These are phyloP conservation scores for Cerceris ruficornis DNA, from an alignment of 2,888 invertebrate species.

Conservation along the genomic window DNA sequence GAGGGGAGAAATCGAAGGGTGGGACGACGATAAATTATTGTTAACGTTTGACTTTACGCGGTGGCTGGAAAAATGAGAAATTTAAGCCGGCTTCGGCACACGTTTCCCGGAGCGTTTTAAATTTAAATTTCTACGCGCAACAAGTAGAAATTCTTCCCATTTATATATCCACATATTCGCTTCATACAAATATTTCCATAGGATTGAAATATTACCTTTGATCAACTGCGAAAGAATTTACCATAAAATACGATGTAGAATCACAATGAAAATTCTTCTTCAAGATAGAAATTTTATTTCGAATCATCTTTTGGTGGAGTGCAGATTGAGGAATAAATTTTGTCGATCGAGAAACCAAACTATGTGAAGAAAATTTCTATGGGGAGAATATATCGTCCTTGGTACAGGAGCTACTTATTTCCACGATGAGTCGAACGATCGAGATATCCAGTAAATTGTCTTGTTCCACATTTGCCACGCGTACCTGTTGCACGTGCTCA, in stretches of 20 bases:
- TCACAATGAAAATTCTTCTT: no score
- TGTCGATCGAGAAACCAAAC: no score
- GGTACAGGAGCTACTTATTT: no score
- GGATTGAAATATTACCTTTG: no score
- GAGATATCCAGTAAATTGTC: background rate
- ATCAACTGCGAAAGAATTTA: no score
- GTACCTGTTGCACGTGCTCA: conserved; percentile 9
- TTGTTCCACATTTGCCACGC: background rate
- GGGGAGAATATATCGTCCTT: no score
- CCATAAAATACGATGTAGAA: no score
- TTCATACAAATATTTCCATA: no score
- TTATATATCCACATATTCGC: background rate
- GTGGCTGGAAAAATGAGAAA: background rate
- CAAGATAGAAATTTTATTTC: no score
- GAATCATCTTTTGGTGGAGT: no score
- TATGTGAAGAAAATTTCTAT: no score
- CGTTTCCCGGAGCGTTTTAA: background rate
- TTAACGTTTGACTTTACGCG: background rate
- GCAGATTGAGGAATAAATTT: no score
- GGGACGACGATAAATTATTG: background rate
- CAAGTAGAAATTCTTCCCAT: background rate
- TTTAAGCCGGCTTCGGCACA: background rate
- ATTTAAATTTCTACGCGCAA: background rate
- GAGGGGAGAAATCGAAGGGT: background rate
- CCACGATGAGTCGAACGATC: background rate